Base-by-base conservation (phyloP, 2,888 invertebrate species). In the Villa cingulata region DNA sequence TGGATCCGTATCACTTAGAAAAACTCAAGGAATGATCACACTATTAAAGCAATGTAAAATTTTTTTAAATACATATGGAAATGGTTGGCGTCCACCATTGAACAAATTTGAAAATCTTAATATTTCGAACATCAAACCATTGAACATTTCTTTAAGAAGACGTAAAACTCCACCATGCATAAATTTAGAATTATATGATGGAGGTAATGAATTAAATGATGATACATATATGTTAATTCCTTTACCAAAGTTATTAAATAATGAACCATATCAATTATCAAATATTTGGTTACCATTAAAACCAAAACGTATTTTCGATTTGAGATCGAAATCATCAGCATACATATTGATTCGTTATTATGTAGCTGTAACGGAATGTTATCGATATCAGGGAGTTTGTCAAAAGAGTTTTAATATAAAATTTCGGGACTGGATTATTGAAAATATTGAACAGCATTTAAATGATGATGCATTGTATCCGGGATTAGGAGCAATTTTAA, bases 21-120 rank as follows among this genome's bases (percentile, higher is more conserved):
- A 61, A 0, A 56, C 60, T 16, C 48, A 62, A 47, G 60, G 60
- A 36, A 48, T 69, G 36, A 48, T 56, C 16, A 51, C 53, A 3
- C 51, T 68, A 1, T 62, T 59, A 47, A 54, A 57, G 2, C 59
- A 65, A 48, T 63, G 64, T 34, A 62, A 58, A 49, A 27, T 48
- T 2, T 53, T 57, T 20, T 56, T 68, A 12, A 69, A 69, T 48
- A 69, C 69, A 3, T 63, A 68, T 48, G 69, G 69, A 15, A 67
- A 68, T 48, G 64, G 63, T 12, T 69, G 69, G 69, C 56, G 47
- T 27, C 17, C 51, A 7, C 60, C 66, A 1, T 48, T 55, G 1
- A 39, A 32, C 4, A 58, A 66, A 50, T 57, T 64, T 16, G 54
- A 45, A 3, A 53, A 58, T 46, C 48, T 61, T 34, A 48, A 57